phyloP scores from a whole-genome alignment of 2,113 vertebrate genomes.

The Anoplopoma fimbria region DNA sequence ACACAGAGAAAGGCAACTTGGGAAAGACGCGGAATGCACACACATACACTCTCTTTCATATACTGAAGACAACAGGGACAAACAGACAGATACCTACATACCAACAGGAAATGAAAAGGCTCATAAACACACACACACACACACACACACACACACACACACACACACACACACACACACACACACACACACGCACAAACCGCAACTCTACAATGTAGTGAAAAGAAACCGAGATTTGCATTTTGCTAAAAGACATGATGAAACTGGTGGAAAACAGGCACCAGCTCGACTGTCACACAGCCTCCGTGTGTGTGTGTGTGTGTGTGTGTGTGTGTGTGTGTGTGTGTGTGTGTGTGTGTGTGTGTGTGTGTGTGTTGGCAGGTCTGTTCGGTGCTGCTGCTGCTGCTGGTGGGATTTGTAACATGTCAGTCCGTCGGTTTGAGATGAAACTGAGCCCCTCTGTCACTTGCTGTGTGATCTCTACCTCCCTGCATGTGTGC shows the following conservation, averaged over 20 bases:
- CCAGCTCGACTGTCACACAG: constrained; percentile 39
- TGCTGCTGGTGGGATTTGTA: constrained; percentile 59
- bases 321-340: constrained; percentile 20
- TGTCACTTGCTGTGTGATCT: constrained; percentile 40
- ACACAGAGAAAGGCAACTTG: constrained; percentile 37
- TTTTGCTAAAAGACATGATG: constrained; percentile 62
- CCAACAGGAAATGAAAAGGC: neutral
- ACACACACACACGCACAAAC: neutral
- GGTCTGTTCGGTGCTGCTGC: constrained; percentile 46
- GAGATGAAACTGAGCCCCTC: constrained; percentile 58
- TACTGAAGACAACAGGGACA: constrained; percentile 20
- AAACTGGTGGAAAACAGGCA: constrained; percentile 65
- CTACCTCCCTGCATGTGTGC: constrained; percentile 18
- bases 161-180: neutral
- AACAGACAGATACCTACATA: constrained; percentile 19
- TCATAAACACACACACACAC: neutral
- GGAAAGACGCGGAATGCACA: constrained; percentile 23
- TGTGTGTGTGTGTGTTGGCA: constrained; percentile 47
- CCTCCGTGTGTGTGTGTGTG: neutral
- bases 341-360: constrained; percentile 11
- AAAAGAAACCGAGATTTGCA: constrained; percentile 50
- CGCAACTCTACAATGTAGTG: neutral
- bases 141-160: neutral
- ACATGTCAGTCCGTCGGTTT: constrained; percentile 45
- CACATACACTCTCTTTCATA: constrained; percentile 19